phyloP scores from a whole-genome alignment of 2,797 vertebrate species.

The Xiphophorus birchmanni region DNA sequence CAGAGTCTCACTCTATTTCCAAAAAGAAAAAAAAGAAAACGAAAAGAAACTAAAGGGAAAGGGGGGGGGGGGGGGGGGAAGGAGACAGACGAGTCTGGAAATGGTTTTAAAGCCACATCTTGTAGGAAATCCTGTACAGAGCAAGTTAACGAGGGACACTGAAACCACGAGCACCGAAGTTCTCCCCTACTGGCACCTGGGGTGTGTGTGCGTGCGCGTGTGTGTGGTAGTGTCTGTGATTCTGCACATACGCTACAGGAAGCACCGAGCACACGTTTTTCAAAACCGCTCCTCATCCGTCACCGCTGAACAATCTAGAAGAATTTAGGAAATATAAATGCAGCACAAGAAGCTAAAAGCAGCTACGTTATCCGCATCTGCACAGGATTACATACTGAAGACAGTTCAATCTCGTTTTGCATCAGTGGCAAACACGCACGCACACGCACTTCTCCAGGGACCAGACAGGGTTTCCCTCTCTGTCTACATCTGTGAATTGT shows the following conservation, averaged over 20 bases:
- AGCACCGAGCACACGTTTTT: constrained; percentile 33
- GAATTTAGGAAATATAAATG: constrained; percentile 1
- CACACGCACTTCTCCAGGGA: constrained; percentile 34
- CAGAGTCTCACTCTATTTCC: constrained; percentile 33
- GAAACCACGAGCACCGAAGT: constrained; percentile 70
- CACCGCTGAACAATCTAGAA: constrained; percentile 39
- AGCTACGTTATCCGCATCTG: not conserved
- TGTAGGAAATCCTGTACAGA: constrained; percentile 84
- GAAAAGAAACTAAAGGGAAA: constrained; percentile 40
- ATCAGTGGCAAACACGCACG: not conserved
- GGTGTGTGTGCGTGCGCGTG: constrained; percentile 4
- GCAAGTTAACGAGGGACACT: constrained; percentile 81
- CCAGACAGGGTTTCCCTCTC: constrained; percentile 74
- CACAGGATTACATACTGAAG: not conserved
- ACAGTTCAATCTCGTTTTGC: not conserved
- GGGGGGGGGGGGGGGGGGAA: constrained; percentile 1
- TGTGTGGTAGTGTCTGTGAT: not conserved
- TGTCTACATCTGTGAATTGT: constrained; percentile 63
- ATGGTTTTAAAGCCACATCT: constrained; percentile 73
- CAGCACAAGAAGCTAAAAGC: not conserved
- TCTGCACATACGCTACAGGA: constrained; percentile 25
- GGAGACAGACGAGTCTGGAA: constrained; percentile 73
- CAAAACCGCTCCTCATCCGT: constrained; percentile 23
- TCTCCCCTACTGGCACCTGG: constrained; percentile 51
- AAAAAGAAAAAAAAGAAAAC: constrained; percentile 48